Conservation (phyloP, 1,140 invertebrate genomes). For the Apis dorsata region DNA sequence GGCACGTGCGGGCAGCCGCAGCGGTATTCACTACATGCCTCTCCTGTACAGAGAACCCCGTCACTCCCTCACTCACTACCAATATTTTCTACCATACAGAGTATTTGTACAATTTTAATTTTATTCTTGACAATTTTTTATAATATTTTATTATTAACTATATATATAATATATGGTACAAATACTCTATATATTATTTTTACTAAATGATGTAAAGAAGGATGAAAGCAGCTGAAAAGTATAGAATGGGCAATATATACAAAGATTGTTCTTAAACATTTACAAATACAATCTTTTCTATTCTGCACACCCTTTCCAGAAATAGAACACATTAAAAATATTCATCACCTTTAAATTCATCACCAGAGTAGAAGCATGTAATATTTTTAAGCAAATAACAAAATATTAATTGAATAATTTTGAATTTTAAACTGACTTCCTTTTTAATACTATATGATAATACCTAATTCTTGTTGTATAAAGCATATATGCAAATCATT, state of each 20-base stretch:
- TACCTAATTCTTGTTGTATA: not conserved
- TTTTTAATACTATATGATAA: not conserved
- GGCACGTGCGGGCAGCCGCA: slow-evolving; percentile 76
- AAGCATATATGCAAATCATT: not conserved
- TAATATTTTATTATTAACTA: not conserved
- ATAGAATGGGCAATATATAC: slow-evolving; percentile 49
- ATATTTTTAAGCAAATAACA: slow-evolving; percentile 8
- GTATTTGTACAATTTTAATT: slow-evolving; percentile 41
- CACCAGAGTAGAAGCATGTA: slow-evolving; percentile 33
- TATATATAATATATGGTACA: slow-evolving; percentile 27
- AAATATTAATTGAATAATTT: not conserved
- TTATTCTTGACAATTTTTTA: not conserved
- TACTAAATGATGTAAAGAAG: slow-evolving; percentile 40
- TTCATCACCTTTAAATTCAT: not conserved
- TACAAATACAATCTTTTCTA: slow-evolving; percentile 4
- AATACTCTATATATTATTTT: slow-evolving; percentile 39
- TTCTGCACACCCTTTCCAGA: slow-evolving; percentile 12
- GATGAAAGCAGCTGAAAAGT: slow-evolving; percentile 62
- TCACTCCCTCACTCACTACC: slow-evolving; percentile 78
- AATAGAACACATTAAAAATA: not conserved
- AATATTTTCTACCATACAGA: slow-evolving; percentile 58
- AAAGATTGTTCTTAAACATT: slow-evolving; percentile 23
- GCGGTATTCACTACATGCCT: slow-evolving; percentile 78
- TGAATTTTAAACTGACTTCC: not conserved
- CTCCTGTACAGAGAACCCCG: slow-evolving; percentile 79